Conservation (phyloP, 2,888 invertebrate species). For the Lepidocyrtinus sp. region DNA sequence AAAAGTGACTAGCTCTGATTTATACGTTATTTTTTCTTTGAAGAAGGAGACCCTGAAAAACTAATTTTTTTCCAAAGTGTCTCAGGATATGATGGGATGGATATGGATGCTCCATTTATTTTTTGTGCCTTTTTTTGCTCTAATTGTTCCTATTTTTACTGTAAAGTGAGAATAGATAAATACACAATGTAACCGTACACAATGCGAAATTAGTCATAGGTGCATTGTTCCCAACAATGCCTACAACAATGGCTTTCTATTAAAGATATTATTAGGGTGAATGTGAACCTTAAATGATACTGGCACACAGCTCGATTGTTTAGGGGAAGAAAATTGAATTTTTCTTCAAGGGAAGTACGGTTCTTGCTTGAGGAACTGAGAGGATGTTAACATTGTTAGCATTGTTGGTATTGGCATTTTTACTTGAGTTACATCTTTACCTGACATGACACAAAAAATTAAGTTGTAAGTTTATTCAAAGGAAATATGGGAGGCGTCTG, state of each 20-base stretch:
- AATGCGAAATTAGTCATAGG: conserved; percentile 37
- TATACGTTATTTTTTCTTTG: neutral
- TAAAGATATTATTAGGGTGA: too few species aligned
- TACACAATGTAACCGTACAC: conserved; percentile 14
- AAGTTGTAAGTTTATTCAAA: neutral
- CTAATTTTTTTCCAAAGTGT: neutral
- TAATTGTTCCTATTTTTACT: conserved; percentile 34
- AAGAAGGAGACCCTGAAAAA: neutral
- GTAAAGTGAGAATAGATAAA: neutral
- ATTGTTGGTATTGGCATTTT: too few species aligned
- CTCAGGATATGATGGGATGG: neutral
- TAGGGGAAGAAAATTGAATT: conserved; percentile 15
- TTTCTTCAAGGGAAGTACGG: conserved; percentile 24
- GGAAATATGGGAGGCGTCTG: conserved; percentile 32
- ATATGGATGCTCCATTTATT: conserved; percentile 46
- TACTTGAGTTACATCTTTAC: neutral
- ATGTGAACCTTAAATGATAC: too few species aligned
- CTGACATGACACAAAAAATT: conserved; percentile 2
- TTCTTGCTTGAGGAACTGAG: too few species aligned
- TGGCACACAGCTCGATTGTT: conserved; percentile 4
- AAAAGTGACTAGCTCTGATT: neutral
- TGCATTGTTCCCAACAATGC: conserved; percentile 25
- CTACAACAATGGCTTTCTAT: neutral
- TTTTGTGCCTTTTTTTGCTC: conserved; percentile 36
- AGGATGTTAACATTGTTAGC: too few species aligned